Base-by-base conservation (phyloP, 2,113 vertebrate species). In the Perca schrenkii region DNA sequence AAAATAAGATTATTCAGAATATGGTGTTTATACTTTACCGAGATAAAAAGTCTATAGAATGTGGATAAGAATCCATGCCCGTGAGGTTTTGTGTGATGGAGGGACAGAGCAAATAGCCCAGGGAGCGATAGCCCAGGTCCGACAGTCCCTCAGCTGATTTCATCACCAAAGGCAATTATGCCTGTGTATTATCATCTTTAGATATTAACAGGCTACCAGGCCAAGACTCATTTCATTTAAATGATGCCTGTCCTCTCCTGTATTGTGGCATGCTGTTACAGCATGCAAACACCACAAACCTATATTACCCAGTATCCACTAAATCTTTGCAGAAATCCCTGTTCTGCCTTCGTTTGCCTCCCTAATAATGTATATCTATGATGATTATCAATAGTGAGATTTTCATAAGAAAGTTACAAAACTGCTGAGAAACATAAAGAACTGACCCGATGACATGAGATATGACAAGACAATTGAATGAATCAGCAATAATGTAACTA, bases 111-210 rank as follows among this genome's bases (percentile, higher is more conserved):
- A 8, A 43, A 43, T 10, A 43, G 2, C 40, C 40, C 40, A 43
- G 40, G 40, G 40, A 40, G 8, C 8, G 0, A 40, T 58, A 28
- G 17, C 21, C 31, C 28, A 0, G 56, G 8, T 56, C 64, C 50
- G 68, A 74, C 58, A 6, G 68, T 80, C 56, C 54, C 40, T 63
- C 47, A 0, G 16, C 57, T 65, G 71, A 76, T 84, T 72, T 75
- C 70, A 79, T 86, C 81, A 50, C 17, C 6, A 72, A 64, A 66
- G 46, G 60, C 70, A 82, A 79, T 77, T 85, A 85, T 56, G 6
- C 60, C 65, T 31, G 58, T 50, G 50, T 47, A 62, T 53, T 65
- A 70, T 79, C 70, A 36, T 70, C 57, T 56, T 15, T 11, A 71
- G 74, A 65, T 75, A 81, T 68, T 68, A 64, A 69, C 13, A 40